These are phyloP conservation scores for Numida meleagris DNA, from an alignment of 2,113 vertebrate genomes.

Conservation along the genomic window DNA sequence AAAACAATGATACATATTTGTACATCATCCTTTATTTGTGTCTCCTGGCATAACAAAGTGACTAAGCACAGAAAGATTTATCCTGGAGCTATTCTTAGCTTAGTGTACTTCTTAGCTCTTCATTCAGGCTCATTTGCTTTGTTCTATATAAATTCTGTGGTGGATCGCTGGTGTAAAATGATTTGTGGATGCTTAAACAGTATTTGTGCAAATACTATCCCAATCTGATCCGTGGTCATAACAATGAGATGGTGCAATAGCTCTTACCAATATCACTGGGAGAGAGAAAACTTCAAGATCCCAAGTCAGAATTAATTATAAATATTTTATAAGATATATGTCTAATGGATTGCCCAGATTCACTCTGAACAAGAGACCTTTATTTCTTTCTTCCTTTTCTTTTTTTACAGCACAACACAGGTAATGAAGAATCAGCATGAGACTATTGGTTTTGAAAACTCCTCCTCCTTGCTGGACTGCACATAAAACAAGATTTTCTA, in stretches of 20 bases:
- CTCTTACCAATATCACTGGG: constrained; percentile 45
- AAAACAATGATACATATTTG: background rate
- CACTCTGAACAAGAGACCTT: background rate
- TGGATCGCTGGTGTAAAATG: constrained; percentile 36
- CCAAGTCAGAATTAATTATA: constrained; percentile 36
- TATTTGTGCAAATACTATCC: constrained; percentile 59
- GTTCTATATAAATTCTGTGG: constrained; percentile 7
- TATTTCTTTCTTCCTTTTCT: background rate
- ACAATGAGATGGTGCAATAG: constrained; percentile 33
- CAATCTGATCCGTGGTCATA: constrained; percentile 30
- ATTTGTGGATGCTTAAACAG: constrained; percentile 49
- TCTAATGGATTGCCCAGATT: constrained; percentile 49
- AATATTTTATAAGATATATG: constrained; percentile 52
- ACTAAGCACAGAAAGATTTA: background rate
- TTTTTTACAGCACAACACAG: background rate
- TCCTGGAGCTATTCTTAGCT: background rate
- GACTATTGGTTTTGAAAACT: background rate
- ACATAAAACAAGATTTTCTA: background rate
- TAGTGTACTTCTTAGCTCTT: background rate
- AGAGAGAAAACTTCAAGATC: constrained; percentile 55
- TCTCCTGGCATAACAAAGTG: background rate
- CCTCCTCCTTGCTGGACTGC: background rate
- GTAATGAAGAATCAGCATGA: background rate
- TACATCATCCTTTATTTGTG: background rate
- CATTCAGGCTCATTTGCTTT: constrained; percentile 1